phyloP scores from a whole-genome alignment of 2,797 vertebrate species.

The Cirrhinus molitorella region DNA sequence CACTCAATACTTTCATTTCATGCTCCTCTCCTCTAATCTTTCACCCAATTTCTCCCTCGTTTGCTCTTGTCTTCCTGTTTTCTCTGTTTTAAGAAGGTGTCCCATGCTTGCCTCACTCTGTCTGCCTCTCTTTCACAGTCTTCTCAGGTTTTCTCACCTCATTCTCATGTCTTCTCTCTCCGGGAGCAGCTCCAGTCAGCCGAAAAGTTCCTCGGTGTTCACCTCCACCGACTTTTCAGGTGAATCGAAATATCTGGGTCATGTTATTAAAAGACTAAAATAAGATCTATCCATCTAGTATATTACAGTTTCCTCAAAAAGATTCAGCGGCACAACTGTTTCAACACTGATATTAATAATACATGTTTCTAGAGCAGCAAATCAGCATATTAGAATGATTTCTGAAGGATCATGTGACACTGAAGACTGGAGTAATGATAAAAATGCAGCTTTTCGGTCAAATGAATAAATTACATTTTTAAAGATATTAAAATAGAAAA shows the following conservation, averaged over 20 bases:
- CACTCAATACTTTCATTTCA: slow-evolving; percentile 82
- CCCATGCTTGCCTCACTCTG: slow-evolving; percentile 26
- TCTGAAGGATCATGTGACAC: not conserved
- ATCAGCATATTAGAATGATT: not conserved
- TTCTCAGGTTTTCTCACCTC: slow-evolving; percentile 18
- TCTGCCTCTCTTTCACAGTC: not conserved
- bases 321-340: not conserved
- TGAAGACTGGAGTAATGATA: too few relatives aligned
- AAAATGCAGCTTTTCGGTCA: not conserved
- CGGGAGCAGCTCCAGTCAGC: not conserved
- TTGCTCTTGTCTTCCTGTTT: slow-evolving; percentile 71
- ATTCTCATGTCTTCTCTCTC: not conserved
- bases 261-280: not conserved
- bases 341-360: not conserved
- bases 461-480: not conserved
- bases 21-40: slow-evolving; percentile 78
- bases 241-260: not conserved
- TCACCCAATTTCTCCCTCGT: slow-evolving; percentile 74
- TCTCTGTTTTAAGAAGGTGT: slow-evolving; percentile 44
- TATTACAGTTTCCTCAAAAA: not conserved
- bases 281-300: not conserved
- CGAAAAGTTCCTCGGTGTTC: not conserved
- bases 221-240: not conserved
- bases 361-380: not conserved
- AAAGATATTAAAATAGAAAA: too few relatives aligned